Evolutionary conservation across 2,888 invertebrate genomes (phyloP), one percentile per base, ranked within the genome.

Genomic region (Conus canariensis): DNA sequence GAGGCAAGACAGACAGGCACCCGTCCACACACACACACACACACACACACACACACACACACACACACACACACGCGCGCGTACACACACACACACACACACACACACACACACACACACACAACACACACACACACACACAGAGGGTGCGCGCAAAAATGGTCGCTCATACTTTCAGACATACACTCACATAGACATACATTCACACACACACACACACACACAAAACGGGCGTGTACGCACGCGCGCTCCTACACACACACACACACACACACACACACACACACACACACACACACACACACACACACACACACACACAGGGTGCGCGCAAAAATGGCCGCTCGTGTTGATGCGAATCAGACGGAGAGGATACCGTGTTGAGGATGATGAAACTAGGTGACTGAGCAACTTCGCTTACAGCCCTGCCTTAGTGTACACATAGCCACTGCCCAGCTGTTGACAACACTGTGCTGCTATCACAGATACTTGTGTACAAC

Each of bases 101-200:
- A 56, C 80, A 80, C 80, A 56, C 80, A 80, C 80, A 56, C 80
- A 80, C 80, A 80, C 80, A 80, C 80, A 80, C 80, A 80, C 80
- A 80, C 45, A 45, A 45, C 80, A 80, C 80, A 45, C 80, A 80
- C 45, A 30, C 45, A 10, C 45, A 80, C 45, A 45, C 80, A 80
- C 45, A n/a, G n/a, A n/a, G 60, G 60, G 16, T 1, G 60, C 60
- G 16, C 60, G 60, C 9, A 60, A 8, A 60, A 10, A 2, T 2
- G 0, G 1, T 30, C 30, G 30, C 30, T 30, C 30, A 0, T 30
- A 30, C 30, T 30, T 30, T 30, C 30, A 30, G 30, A 30, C 30
- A 30, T 30, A 45, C 45, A 45, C 45, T 3, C 45, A 45, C 45
- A 1, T 45, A 45, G 30, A 30, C 30, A 45, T 45, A 45, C 45